Percentiles rank a stretch among this genome's conserved stretches.
These are phyloP conservation scores for Patagioenas fasciata DNA, from an alignment of 2,113 vertebrate species.

Conservation along the genomic window DNA sequence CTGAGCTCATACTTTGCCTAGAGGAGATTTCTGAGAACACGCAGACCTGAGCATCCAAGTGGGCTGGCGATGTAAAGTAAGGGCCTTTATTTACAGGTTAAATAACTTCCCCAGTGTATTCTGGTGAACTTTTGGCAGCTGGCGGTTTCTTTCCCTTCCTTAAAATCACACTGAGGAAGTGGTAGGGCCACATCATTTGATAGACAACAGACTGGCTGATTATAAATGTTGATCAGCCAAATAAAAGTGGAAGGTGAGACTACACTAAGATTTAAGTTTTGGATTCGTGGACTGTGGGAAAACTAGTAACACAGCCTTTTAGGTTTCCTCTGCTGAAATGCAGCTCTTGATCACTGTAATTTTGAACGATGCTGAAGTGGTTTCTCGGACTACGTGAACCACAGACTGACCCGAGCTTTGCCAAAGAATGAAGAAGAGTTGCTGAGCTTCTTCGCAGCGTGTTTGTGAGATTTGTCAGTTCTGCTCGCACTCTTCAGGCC, in stretches of 20 bases:
- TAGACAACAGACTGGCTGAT: neutral
- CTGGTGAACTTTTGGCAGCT: neutral
- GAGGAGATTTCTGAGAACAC: slow-evolving; percentile 11
- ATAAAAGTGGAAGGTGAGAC: neutral
- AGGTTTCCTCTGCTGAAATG: slow-evolving; percentile 21
- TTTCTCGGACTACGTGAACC: neutral
- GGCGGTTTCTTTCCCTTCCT: neutral
- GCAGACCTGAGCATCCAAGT: neutral
- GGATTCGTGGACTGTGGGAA: slow-evolving; percentile 26
- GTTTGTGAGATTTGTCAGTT: neutral
- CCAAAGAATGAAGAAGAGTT: neutral
- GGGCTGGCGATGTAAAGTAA: neutral
- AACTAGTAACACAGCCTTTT: neutral
- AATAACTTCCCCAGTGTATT: neutral
- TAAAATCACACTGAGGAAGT: neutral
- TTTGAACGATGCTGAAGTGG: neutral
- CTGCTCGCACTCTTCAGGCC: neutral
- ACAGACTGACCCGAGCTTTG: neutral
- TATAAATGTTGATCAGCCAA: neutral
- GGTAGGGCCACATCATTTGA: neutral
- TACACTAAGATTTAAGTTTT: neutral
- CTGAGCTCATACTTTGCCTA: neutral
- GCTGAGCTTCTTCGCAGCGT: neutral
- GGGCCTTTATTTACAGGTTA: neutral
- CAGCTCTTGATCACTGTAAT: slow-evolving; percentile 11